A percentile compares a stretch with the other conserved stretches of the same genome.
phyloP scores from a whole-genome alignment of 2,113 vertebrate genomes.

The Ptilorrhoa leucosticta region DNA sequence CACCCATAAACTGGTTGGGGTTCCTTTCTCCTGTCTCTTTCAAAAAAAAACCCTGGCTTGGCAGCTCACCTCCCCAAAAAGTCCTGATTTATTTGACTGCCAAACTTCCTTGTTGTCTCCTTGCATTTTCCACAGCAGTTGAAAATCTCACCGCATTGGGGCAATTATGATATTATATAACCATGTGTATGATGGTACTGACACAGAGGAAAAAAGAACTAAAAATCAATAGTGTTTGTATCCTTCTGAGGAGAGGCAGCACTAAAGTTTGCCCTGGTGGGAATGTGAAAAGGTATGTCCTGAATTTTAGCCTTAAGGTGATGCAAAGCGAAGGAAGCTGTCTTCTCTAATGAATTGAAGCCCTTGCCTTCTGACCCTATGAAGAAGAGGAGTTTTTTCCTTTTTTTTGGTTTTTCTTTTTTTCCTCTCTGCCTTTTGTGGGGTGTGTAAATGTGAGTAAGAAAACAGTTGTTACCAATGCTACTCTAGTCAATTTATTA shows the following conservation, averaged over 20 bases:
- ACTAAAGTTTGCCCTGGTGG: not conserved
- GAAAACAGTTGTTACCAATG: not conserved
- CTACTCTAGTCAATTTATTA: not conserved
- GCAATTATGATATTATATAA: slow-evolving; percentile 5
- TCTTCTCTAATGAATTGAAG: not conserved
- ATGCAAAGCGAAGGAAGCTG: not conserved
- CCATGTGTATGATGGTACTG: not conserved
- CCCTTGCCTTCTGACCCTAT: not conserved
- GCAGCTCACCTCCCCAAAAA: not conserved
- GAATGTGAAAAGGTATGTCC: not conserved
- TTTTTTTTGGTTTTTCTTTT: too few relatives aligned
- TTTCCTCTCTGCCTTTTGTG: rapidly evolving
- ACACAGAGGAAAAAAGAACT: not conserved
- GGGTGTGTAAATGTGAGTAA: not conserved
- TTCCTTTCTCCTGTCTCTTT: not conserved
- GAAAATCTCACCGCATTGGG: not conserved
- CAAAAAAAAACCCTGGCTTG: not conserved
- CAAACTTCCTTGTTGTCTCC: not conserved
- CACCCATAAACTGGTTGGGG: not conserved
- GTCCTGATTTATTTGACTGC: not conserved
- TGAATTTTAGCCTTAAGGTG: slow-evolving; percentile 3
- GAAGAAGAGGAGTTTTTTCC: not conserved
- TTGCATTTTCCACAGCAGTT: not conserved
- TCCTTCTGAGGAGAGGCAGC: not conserved
- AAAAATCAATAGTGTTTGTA: not conserved